Evolutionary conservation across 1,140 invertebrate species (phyloP).

Genomic region (Magallana gigas): DNA sequence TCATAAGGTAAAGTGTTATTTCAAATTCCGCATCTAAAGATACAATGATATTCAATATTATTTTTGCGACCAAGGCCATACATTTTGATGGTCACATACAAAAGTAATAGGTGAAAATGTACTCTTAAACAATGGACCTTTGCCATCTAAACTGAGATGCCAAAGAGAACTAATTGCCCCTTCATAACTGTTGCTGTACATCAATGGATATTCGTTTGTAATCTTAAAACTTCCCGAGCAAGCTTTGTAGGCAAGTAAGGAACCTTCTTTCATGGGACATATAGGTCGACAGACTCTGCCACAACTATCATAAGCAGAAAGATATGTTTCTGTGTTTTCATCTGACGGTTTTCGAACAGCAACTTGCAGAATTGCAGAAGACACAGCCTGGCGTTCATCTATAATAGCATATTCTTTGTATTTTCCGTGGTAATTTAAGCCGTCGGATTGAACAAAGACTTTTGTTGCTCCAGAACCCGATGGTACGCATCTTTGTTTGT

Average conservation of each 20-base stretch:
- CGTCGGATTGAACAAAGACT: slow-evolving; percentile 48
- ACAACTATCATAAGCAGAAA: slow-evolving; percentile 53
- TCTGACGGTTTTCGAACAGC: slow-evolving; percentile 46
- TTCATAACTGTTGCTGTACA: slow-evolving; percentile 43
- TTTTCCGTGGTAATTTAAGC: slow-evolving; percentile 50
- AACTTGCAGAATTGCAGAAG: neutral
- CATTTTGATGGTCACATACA: slow-evolving; percentile 28
- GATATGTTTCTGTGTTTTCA: neutral
- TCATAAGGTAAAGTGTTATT: too few species aligned
- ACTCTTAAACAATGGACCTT: slow-evolving; percentile 3
- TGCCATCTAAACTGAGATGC: slow-evolving; percentile 35
- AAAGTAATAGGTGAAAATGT: slow-evolving; percentile 37
- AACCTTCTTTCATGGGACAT: slow-evolving; percentile 18
- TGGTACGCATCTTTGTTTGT: slow-evolving; percentile 24
- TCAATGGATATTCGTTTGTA: slow-evolving; percentile 37
- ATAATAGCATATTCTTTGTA: slow-evolving; percentile 48
- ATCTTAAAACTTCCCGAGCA: slow-evolving; percentile 45
- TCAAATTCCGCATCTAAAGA: too few species aligned
- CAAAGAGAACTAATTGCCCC: slow-evolving; percentile 8
- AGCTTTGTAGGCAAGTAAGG: slow-evolving; percentile 20
- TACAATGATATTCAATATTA: too few species aligned
- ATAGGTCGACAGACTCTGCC: slow-evolving; percentile 38
- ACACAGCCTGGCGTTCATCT: slow-evolving; percentile 23
- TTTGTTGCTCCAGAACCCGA: slow-evolving; percentile 42
- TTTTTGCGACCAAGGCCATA: slow-evolving; percentile 34